Base-by-base conservation (phyloP, 2,888 invertebrate genomes). In the Xestia rhomboidea region DNA sequence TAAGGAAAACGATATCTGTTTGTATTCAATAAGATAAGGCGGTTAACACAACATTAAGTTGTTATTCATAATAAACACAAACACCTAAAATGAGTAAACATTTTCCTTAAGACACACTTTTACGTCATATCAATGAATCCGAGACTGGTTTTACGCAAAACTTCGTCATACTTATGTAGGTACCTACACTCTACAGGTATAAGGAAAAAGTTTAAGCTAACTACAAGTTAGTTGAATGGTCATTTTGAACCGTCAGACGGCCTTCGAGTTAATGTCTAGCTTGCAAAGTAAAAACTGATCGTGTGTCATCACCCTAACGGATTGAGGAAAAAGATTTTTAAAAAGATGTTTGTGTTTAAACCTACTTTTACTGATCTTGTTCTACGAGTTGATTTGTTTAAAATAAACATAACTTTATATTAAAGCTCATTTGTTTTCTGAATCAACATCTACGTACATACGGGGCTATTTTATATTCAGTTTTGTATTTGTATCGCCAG, bases 241-340 rank as follows among this genome's bases (percentile, higher is more conserved):
- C 21, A 27, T 44, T 79, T 64, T 73, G 27, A 51, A 46, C 30
- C 7, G 18, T n/a, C n/a, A n/a, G n/a, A 73, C 44, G 34, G n/a
- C 66, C 83, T 81, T 77, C 38, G 13, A 49, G 27, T 57, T 57
- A 34, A 41, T 34, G 34, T 51, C 57, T 44, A 49, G 41, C 38
- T 41, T 21, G 13, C 18, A 41, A 44, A 57, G 21, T 46, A 6
- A 41, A 73, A 57, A n/a, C 34, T 38, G 18, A 34, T 8, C 15
- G 13, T 77, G 79, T 68, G 67, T 27, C 79, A 69, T 49, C 62
- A 6, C 34, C 34, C 30, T 66, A 60, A 46, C 46, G 24, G 38
- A 41, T 69, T 83, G 30, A 83, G 81, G 84, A 81, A 81, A 81
- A 81, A 49, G 3, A 30, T 73, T 60, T 24, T n/a, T 13, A 79